A percentile compares a stretch with the other conserved stretches of the same genome.
phyloP scores from a whole-genome alignment of 1,140 invertebrate genomes.

The Brachionus paranguensis region DNA sequence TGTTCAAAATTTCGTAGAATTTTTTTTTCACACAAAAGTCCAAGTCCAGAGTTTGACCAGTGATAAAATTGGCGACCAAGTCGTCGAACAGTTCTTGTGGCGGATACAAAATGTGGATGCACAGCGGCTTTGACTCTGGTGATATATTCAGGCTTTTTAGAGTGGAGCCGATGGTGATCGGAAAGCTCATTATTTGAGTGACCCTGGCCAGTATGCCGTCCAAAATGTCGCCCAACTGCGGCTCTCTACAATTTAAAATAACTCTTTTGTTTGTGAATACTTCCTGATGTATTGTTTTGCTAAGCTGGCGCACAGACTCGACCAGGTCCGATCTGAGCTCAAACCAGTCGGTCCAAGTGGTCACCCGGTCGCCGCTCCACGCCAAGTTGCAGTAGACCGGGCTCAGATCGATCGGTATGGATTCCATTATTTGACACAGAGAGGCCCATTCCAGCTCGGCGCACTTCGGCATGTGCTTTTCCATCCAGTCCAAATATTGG shows the following conservation, averaged over 20 bases:
- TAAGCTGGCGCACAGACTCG: background rate
- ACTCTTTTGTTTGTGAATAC: background rate
- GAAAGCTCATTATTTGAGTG: constrained; percentile 11
- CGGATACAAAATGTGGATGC: constrained; percentile 37
- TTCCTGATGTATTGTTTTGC: background rate
- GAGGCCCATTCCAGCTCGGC: constrained; percentile 30
- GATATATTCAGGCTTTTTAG: background rate
- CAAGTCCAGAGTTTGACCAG: background rate
- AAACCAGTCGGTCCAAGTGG: constrained; percentile 36
- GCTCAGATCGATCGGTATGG: background rate
- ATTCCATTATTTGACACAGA: constrained; percentile 10
- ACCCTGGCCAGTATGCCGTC: constrained; percentile 23
- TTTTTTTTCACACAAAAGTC: constrained; percentile 18
- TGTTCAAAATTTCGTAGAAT: constrained; percentile 32
- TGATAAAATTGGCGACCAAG: background rate
- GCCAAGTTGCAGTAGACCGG: background rate
- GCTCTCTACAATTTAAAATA: background rate
- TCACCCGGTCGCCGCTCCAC: background rate
- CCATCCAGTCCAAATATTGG: constrained; percentile 28
- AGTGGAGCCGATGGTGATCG: background rate
- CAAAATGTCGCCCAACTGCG: background rate
- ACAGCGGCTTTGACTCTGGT: background rate
- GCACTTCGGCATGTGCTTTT: constrained; percentile 24
- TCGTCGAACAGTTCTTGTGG: constrained; percentile 1
- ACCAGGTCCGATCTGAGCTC: background rate